Evolutionary conservation across 2,113 vertebrate species (phyloP).

Genomic region (Eulacestoma nigropectus): DNA sequence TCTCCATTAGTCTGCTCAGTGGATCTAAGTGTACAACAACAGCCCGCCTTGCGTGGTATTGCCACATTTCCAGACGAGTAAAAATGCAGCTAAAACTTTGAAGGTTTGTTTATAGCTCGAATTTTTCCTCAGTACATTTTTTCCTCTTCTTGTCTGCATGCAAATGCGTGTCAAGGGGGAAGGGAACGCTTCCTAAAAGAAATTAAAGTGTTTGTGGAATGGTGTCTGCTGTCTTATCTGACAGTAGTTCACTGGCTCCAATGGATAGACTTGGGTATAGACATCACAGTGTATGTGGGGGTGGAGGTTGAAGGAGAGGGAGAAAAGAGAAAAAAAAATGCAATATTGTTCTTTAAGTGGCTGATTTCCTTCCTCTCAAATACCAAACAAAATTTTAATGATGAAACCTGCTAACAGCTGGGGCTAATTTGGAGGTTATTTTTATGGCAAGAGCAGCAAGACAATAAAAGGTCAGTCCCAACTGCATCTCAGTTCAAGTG

Average conservation of each 20-base stretch:
- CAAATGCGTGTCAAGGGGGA: neutral
- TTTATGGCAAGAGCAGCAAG: constrained; percentile 44
- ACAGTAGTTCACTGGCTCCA: neutral
- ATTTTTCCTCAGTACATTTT: constrained; percentile 5
- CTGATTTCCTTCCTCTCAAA: constrained; percentile 50
- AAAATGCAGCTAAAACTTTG: constrained; percentile 28
- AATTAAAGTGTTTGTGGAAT: neutral
- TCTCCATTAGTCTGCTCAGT: neutral
- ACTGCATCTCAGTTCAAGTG: neutral
- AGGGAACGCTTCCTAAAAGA: neutral
- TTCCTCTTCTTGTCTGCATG: neutral
- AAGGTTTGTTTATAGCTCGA: constrained; percentile 34
- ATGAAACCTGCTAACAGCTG: constrained; percentile 64
- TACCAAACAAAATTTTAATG: constrained; percentile 34
- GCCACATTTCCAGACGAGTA: constrained; percentile 35
- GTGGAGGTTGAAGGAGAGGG: neutral
- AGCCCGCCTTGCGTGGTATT: neutral
- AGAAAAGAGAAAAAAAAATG: neutral
- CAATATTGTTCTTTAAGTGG: neutral
- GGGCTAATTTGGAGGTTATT: constrained; percentile 62
- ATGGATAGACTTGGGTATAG: neutral
- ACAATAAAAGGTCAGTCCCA: constrained; percentile 51
- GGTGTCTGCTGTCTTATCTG: neutral
- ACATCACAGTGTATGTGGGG: neutral
- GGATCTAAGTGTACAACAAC: neutral